Conservation (phyloP, 2,888 invertebrate species). For the Hemistola chrysoprasaria region DNA sequence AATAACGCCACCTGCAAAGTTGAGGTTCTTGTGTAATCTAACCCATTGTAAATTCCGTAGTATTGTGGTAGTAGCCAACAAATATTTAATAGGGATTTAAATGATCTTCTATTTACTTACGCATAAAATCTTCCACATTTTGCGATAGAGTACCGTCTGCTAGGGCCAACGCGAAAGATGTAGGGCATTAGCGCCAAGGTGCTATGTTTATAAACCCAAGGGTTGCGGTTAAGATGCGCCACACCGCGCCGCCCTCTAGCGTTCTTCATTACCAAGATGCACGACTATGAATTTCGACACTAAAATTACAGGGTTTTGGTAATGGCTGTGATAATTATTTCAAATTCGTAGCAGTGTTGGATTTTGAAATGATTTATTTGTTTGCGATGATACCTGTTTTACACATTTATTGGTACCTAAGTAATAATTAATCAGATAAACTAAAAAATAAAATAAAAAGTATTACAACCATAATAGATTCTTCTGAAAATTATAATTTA, state of each 20-base stretch:
- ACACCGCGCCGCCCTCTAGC: conserved; percentile 46
- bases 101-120: conserved; percentile 44
- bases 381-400: too few relatives aligned
- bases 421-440: too few relatives aligned
- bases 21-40: too few relatives aligned
- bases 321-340: conserved; percentile 1
- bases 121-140: conserved; percentile 63
- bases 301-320: conserved; percentile 22
- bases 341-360: background rate
- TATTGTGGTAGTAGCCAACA: too few relatives aligned
- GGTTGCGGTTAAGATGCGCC: conserved; percentile 53
- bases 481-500: too few relatives aligned
- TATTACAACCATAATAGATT: too few relatives aligned
- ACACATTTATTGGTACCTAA: too few relatives aligned
- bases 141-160: conserved; percentile 32
- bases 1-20: conserved; percentile 49
- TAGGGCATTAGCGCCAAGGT: conserved; percentile 39
- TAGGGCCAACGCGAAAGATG: conserved; percentile 38
- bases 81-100: conserved; percentile 6
- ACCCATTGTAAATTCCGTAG: too few relatives aligned
- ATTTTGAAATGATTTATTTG: background rate
- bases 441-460: too few relatives aligned
- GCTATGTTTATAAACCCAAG: conserved; percentile 57
- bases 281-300: conserved; percentile 66
- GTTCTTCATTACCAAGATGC: conserved; percentile 62